Evolutionary conservation across 2,797 vertebrate species (phyloP).

Genomic region (Hafferia zeledoni): DNA sequence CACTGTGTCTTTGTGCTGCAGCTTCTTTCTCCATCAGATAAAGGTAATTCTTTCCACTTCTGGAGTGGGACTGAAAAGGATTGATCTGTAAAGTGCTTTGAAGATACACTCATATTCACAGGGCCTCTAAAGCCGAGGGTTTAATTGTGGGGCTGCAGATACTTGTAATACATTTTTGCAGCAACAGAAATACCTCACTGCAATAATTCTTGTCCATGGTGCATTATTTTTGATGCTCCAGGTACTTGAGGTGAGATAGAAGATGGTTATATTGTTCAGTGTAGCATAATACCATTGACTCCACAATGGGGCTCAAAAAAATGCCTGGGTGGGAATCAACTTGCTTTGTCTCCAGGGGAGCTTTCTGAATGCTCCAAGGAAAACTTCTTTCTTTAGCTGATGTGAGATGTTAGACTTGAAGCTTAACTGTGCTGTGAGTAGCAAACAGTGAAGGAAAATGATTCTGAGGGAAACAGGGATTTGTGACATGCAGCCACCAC

Average conservation of each 20-base stretch:
- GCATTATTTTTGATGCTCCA: background rate
- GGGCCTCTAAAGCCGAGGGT: background rate
- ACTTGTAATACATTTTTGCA: background rate
- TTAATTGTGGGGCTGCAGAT: background rate
- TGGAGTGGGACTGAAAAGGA: background rate
- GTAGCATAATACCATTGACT: background rate
- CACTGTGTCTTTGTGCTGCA: slow-evolving; percentile 37
- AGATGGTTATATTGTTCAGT: background rate
- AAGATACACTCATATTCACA: background rate
- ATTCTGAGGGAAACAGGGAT: background rate
- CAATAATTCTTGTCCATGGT: background rate
- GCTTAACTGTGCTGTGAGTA: background rate
- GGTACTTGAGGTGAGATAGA: background rate
- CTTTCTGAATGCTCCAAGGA: background rate
- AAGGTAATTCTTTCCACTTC: slow-evolving; percentile 35
- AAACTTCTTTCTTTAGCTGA: background rate
- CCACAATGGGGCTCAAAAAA: background rate
- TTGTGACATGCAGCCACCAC: no score
- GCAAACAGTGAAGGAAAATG: background rate
- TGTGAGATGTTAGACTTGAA: background rate
- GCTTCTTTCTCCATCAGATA: slow-evolving; percentile 31
- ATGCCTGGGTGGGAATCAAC: background rate
- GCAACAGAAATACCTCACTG: background rate
- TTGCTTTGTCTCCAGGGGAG: background rate
- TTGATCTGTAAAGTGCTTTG: slow-evolving; percentile 15